Base-by-base conservation (phyloP, 1,140 invertebrate species). In the Teleopsis dalmanni region DNA sequence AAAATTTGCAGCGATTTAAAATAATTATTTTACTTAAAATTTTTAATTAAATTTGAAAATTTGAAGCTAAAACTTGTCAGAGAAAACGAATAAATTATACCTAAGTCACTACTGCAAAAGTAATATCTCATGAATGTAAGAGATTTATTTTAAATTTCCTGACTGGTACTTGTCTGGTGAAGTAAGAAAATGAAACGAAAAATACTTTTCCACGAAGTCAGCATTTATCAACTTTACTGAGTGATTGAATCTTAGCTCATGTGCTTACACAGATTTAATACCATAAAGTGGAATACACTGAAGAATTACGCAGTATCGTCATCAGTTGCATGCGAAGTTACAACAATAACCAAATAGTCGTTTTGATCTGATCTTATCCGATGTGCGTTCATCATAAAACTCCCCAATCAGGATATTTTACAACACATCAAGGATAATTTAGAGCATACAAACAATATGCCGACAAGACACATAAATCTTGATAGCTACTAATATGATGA, bases 221-320 rank as follows among this genome's bases (percentile, higher is more conserved):
- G n/a, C n/a, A n/a, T n/a, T n/a, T n/a, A n/a, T n/a, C n/a, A n/a
- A n/a, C n/a, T n/a, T n/a, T n/a, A n/a, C n/a, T n/a, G n/a, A n/a
- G n/a, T 44, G 42, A 44, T 44, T 44, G 42, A 44, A 44, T 44
- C 42, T 31, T 44, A 31, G 34, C 34, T 44, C 34, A 44, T 44
- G 42, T 31, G 42, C 42, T 44, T 44, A 44, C 42, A 44, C 42
- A 44, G 42, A 44, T 44, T 44, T 44, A 44, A 44, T 44, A 27
- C 42, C 42, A 44, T 44, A 33, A 44, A 44, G 34, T 33, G 27
- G 26, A 44, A 31, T 19, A 44, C 23, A 31, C 31, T 44, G 42
- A 44, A 44, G 34, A 33, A 44, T 44, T 21, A 11, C 10, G 19
- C 3, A 35, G 34, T 19, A 14, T 35, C 19, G 10, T 19, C 34